Evolutionary conservation across 1,140 invertebrate genomes (phyloP), one percentile per base, ranked within the genome.

Genomic region (Aphelinus certus): DNA sequence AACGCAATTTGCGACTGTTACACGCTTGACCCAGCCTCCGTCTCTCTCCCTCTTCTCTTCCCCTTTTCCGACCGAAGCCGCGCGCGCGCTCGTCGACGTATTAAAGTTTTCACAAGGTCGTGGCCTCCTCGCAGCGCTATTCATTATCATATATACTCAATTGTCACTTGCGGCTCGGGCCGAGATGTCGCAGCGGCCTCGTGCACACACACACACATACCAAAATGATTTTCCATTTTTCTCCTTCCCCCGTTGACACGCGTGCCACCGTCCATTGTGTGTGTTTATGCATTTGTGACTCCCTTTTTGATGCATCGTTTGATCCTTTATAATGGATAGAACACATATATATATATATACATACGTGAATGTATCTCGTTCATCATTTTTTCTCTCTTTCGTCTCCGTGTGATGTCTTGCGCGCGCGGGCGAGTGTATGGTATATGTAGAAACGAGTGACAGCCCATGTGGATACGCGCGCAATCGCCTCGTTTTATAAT

Each of bases 81-180:
- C 47, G 46, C 68, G 58, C 47, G 47, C 65, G 65, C 53, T 75
- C 69, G 79, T 77, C 77, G 79, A 76, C 79, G 51, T 76, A 78
- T 81, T 73, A 79, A 71, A 79, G 78, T 78, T 80, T 78, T 79
- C 75, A 80, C 58, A 74, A 68, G 65, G 45, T 56, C 51, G 55
- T 57, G 62, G 57, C 65, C 56, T 58, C 58, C 9, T 62, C 49
- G 53, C 57, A 26, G 3, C 49, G 10, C 48, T 49, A 65, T 79
- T 73, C 78, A 79, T 79, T 79, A 78, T 79, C 79, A 79, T 79
- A 79, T 9, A 53, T 9, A 53, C 76, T 69, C 68, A 73, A 81
- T 76, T 81, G 77, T 76, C 81, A 78, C 77, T 79, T 77, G 77
- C 78, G 77, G 70, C 53, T 71, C 77, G 77, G 77, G 76, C 73